Percentiles rank a stretch among this genome's conserved stretches.
These are phyloP conservation scores for Myrmophylax atrothorax DNA, from an alignment of 2,113 vertebrate species.

Conservation along the genomic window DNA sequence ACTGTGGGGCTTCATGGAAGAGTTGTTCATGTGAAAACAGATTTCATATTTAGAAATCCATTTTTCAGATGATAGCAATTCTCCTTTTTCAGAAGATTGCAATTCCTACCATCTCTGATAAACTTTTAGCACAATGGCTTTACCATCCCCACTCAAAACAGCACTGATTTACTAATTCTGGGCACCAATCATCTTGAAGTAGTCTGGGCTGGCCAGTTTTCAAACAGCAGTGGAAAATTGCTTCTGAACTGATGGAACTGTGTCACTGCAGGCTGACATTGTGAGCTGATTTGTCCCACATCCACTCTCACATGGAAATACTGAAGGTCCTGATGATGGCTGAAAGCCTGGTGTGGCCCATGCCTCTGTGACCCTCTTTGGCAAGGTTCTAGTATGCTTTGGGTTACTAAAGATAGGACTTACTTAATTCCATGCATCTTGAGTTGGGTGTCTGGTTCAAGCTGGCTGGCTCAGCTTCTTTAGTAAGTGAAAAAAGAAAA, in stretches of 20 bases:
- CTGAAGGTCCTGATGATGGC: not conserved
- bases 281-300: not conserved
- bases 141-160: not conserved
- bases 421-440: not conserved
- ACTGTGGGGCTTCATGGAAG: not conserved
- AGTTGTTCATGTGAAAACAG: not conserved
- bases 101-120: not conserved
- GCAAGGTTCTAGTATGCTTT: not conserved
- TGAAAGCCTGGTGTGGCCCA: not conserved
- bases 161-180: not conserved
- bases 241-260: not conserved
- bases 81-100: not conserved
- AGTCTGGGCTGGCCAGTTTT: not conserved
- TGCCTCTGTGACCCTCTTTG: not conserved
- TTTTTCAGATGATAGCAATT: not conserved
- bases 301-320: not conserved
- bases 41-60: not conserved
- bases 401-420: not conserved
- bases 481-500: not conserved
- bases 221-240: not conserved
- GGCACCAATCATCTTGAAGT: not conserved
- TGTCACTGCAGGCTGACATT: not conserved
- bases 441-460: not conserved
- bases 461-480: not conserved
- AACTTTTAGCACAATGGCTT: not conserved